Percentiles rank a stretch among this genome's conserved stretches.
phyloP scores from a whole-genome alignment of 2,797 vertebrate genomes.

The Spheniscus humboldti region DNA sequence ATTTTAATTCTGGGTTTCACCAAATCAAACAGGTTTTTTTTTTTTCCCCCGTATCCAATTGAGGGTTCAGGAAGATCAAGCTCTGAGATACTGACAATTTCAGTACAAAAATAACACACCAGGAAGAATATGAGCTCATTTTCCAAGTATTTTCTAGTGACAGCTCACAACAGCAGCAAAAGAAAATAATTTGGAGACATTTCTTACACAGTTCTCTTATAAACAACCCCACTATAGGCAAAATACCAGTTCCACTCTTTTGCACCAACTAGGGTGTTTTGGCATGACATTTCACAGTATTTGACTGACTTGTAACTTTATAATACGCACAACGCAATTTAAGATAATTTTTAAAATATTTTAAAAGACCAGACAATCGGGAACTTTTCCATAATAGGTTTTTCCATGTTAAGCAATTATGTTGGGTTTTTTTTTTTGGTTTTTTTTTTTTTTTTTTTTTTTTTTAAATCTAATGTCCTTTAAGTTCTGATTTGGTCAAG shows the following conservation, averaged over 20 bases:
- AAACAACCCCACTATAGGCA: neutral
- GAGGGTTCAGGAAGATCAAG: neutral
- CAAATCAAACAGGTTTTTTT: neutral
- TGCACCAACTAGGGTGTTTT: neutral
- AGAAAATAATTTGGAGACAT: neutral
- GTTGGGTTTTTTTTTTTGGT: neutral
- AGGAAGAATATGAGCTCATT: neutral
- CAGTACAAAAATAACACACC: neutral
- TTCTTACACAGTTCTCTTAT: neutral
- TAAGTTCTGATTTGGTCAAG: neutral
- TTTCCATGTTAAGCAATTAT: neutral
- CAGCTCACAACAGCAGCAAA: neutral
- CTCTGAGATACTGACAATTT: neutral
- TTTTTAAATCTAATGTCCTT: neutral
- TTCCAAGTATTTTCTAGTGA: neutral
- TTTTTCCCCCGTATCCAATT: fast-evolving
- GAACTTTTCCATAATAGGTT: neutral
- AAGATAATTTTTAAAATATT: neutral
- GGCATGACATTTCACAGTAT: neutral
- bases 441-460: neutral
- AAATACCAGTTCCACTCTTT: neutral
- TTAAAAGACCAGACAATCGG: neutral
- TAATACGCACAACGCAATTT: neutral
- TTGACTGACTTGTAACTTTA: neutral
- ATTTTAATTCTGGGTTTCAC: neutral